A percentile compares a stretch with the other conserved stretches of the same genome.
phyloP scores from a whole-genome alignment of 2,797 vertebrate genomes.

The Lepidocolaptes lacrymiger region DNA sequence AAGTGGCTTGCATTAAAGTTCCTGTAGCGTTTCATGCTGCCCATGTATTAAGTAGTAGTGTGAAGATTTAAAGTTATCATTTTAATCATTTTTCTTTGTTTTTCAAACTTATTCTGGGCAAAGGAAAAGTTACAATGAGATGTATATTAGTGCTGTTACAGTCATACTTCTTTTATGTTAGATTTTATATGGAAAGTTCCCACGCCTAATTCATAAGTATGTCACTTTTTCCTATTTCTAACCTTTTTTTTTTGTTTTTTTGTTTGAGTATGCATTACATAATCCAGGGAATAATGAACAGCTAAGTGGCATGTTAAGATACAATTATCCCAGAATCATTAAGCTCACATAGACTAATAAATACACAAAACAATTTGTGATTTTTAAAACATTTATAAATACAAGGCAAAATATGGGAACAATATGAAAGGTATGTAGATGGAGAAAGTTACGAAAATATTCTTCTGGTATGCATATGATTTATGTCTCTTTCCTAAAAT shows the following conservation, averaged over 20 bases:
- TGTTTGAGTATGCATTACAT: not conserved
- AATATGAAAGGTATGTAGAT: not conserved
- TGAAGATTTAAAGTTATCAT: not conserved
- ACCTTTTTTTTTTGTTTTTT: not conserved
- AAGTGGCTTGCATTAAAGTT: not conserved
- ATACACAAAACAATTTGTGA: not conserved
- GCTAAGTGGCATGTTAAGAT: rapidly evolving
- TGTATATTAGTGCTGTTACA: not conserved
- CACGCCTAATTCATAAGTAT: not conserved
- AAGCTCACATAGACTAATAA: not conserved
- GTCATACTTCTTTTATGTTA: not conserved
- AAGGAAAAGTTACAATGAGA: rapidly evolving
- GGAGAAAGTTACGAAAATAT: not conserved
- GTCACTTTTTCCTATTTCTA: not conserved
- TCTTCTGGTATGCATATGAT: not conserved
- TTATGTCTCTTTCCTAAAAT: not conserved
- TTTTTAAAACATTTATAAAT: not conserved
- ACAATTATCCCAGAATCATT: not conserved
- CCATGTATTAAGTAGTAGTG: not conserved
- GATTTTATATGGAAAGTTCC: not conserved
- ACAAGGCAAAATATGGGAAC: not conserved
- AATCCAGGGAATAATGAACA: not conserved
- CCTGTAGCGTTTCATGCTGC: not conserved
- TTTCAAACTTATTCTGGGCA: rapidly evolving
- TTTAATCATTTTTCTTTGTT: not conserved